Conservation (phyloP, 2,888 invertebrate species). For the Meganola albula region DNA sequence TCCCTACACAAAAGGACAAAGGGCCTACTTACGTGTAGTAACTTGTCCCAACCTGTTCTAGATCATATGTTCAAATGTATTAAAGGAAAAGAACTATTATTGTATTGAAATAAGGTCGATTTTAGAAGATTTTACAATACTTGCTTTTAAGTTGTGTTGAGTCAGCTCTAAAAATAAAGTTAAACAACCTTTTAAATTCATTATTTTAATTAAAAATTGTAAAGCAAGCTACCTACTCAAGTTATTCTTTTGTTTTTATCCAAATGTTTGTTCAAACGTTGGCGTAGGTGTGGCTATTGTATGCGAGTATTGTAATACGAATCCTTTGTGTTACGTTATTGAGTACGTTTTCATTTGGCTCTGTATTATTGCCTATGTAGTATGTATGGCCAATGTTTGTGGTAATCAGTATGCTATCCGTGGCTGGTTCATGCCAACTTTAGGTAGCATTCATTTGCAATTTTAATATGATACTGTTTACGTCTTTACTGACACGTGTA, state of each 20-base stretch:
- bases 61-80: constrained; percentile 1
- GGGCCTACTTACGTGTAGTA: constrained; percentile 21
- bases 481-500: constrained; percentile 40
- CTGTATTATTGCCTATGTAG: constrained; percentile 15
- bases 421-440: constrained; percentile 52
- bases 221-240: constrained; percentile 7
- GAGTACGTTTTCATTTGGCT: constrained; percentile 24
- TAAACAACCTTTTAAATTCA: too few species aligned
- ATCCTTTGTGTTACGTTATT: constrained; percentile 11
- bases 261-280: constrained; percentile 19
- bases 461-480: constrained; percentile 61
- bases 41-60: constrained; percentile 30
- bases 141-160: too few species aligned
- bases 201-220: too few species aligned
- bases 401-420: constrained; percentile 54
- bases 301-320: constrained; percentile 11
- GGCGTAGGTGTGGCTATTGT: constrained; percentile 3
- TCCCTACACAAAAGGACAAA: constrained; percentile 31
- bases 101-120: constrained; percentile 1
- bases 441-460: constrained; percentile 65
- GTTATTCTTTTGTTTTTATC: constrained; percentile 14
- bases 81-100: constrained; percentile 1
- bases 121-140: too few species aligned
- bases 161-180: constrained; percentile 2
- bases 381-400: constrained; percentile 25